Percentiles rank a stretch among this genome's conserved stretches.
These are phyloP conservation scores for Pogonomyrmex californicus DNA, from an alignment of 1,140 invertebrate genomes.

Conservation along the genomic window DNA sequence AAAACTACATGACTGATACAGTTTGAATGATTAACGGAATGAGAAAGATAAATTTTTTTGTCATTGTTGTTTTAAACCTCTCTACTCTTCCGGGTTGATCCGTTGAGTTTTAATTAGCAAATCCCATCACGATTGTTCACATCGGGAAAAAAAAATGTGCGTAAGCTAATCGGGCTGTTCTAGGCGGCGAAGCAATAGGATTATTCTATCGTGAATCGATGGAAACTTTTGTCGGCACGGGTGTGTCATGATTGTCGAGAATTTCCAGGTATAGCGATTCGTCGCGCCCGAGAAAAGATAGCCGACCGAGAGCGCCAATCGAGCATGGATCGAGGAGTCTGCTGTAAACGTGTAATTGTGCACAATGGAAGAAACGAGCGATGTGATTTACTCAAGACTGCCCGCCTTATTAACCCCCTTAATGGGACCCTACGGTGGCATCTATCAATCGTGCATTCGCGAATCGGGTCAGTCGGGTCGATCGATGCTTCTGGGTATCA, in stretches of 20 bases:
- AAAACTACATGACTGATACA: background rate
- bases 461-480: conserved; percentile 57
- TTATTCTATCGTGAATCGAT: conserved; percentile 7
- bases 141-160: background rate
- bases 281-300: conserved; percentile 36
- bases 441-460: conserved; percentile 32
- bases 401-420: background rate
- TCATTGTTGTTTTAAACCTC: background rate
- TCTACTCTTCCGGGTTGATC: background rate
- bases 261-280: conserved; percentile 1
- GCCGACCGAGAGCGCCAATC: conserved; percentile 9
- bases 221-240: conserved; percentile 23
- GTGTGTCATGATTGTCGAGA: conserved; percentile 29
- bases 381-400: conserved; percentile 34
- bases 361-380: conserved; percentile 38
- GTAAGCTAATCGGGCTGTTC: background rate
- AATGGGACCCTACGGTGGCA: conserved; percentile 58
- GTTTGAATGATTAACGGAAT: background rate
- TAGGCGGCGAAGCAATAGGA: conserved; percentile 1
- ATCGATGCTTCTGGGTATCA: background rate
- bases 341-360: conserved; percentile 52
- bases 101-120: background rate
- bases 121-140: background rate
- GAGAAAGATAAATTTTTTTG: background rate
- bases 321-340: conserved; percentile 30